Percentiles rank a stretch among this genome's conserved stretches.
These are phyloP conservation scores for Drosophila barbarae DNA, from an alignment of 2,888 invertebrate species.

Conservation along the genomic window DNA sequence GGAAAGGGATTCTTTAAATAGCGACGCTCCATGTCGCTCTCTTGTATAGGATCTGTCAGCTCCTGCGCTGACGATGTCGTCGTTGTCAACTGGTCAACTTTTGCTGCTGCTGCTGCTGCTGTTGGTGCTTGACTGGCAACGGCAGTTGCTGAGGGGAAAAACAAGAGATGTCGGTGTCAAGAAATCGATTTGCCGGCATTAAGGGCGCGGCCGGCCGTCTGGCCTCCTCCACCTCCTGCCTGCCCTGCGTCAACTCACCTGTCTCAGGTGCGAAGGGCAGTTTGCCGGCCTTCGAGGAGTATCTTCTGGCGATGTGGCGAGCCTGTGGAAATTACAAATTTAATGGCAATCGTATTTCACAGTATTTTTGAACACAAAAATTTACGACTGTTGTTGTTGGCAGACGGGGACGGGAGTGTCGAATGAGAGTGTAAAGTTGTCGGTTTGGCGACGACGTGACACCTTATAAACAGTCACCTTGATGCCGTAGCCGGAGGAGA, in stretches of 20 bases:
- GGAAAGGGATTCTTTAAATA: conserved; percentile 78
- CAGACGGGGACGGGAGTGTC: not conserved
- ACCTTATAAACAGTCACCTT: conserved; percentile 5
- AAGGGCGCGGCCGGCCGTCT: conserved; percentile 47
- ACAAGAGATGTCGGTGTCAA: not conserved
- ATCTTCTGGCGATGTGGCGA: conserved; percentile 7
- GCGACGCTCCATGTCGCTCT: conserved; percentile 74
- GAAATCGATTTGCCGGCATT: conserved; percentile 49
- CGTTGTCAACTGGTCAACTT: not conserved
- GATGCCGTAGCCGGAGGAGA: not conserved
- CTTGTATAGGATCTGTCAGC: conserved; percentile 10
- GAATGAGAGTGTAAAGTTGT: not conserved
- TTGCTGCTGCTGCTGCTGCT: too few species aligned
- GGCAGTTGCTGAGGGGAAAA: conserved; percentile 14
- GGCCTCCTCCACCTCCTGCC: conserved; percentile 15
- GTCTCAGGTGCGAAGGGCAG: conserved; percentile 40
- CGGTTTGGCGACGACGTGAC: not conserved
- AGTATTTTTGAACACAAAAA: conserved; percentile 1
- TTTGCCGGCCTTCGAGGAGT: conserved; percentile 12
- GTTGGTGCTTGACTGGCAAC: conserved; percentile 23
- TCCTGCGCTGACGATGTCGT: not conserved
- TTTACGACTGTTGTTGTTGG: conserved; percentile 1
- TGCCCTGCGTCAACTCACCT: conserved; percentile 39
- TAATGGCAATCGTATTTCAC: not conserved
- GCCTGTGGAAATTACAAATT: conserved; percentile 5